Evolutionary conservation across 2,888 invertebrate genomes (phyloP).

Genomic region (Muscina levida): DNA sequence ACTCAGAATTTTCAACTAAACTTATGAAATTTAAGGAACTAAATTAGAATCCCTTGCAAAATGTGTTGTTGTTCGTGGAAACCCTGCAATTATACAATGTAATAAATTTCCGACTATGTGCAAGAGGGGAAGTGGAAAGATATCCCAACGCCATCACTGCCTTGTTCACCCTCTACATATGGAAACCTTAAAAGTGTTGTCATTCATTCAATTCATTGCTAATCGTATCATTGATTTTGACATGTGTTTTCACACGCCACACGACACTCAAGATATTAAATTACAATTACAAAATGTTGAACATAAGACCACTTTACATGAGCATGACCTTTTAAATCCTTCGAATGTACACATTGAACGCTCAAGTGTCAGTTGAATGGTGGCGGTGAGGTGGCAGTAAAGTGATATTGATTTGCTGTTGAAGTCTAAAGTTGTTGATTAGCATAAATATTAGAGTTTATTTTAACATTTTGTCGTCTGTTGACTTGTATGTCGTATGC

Average conservation of each 20-base stretch:
- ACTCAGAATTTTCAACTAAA: no score
- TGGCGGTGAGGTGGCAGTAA: not conserved
- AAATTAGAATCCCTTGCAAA: not conserved
- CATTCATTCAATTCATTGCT: constrained; percentile 44
- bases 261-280: constrained; percentile 2
- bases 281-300: no score
- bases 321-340: constrained; percentile 43
- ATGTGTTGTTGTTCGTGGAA: not conserved
- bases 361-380: not conserved
- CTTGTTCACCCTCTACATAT: no score
- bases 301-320: constrained; percentile 14
- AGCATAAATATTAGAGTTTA: constrained; percentile 52
- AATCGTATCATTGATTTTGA: constrained; percentile 65
- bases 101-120: no score
- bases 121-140: no score
- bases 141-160: no score
- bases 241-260: constrained; percentile 65
- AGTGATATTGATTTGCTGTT: constrained; percentile 21
- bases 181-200: constrained; percentile 54
- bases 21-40: not conserved
- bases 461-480: constrained; percentile 33
- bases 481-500: not conserved
- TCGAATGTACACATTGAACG: constrained; percentile 47
- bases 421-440: constrained; percentile 36
- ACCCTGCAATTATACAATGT: not conserved